Base-by-base conservation (phyloP, 2,797 vertebrate genomes). In the Sciaenops ocellatus region DNA sequence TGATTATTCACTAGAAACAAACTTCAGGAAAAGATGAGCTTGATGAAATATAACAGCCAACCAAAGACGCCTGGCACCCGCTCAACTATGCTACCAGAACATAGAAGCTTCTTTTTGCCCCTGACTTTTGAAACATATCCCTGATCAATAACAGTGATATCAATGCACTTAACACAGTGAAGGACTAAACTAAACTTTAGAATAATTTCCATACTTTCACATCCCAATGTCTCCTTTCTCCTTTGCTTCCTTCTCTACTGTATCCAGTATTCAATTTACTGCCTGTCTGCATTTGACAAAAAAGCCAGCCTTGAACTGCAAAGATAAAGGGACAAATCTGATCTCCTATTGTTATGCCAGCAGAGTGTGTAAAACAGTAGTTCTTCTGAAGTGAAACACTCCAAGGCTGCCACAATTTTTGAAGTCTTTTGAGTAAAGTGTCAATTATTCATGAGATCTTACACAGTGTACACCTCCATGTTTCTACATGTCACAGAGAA, bases 221-320 rank as follows among this genome's bases (percentile, higher is more conserved):
- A 11, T 65, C 70, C 38, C 18, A 24, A 52, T 74, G 68, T 86
- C 76, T 64, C 64, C 3, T 22, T 64, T 47, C 42, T 63, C 18
- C 18, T n/a, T 76, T 73, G 77, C 66, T 82, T 79, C 30, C 65
- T 22, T 48, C 78, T 66, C 61, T 70, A 66, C 79, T 71, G 42
- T 22, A 56, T n/a, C 83, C 79, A 85, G 60, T 81, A 85, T 89
- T 91, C 83, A 90, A 93, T 92, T 92, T 89, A 47, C 76, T 89
- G 92, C 78, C 78, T 91, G 87, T 91, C 90, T 92, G 89, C 83
- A 70, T 90, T 89, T 89, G 69, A 86, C 71, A 87, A 75, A 87
- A 82, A 85, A 78, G 24, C 47, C 73, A 65, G 73, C 60, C 69
- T 83, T 84, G 76, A 92, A 90, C 61, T 68, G 64, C 51, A 73